Base-by-base conservation (phyloP, 2,888 invertebrate genomes). In the Metellina segmentata region DNA sequence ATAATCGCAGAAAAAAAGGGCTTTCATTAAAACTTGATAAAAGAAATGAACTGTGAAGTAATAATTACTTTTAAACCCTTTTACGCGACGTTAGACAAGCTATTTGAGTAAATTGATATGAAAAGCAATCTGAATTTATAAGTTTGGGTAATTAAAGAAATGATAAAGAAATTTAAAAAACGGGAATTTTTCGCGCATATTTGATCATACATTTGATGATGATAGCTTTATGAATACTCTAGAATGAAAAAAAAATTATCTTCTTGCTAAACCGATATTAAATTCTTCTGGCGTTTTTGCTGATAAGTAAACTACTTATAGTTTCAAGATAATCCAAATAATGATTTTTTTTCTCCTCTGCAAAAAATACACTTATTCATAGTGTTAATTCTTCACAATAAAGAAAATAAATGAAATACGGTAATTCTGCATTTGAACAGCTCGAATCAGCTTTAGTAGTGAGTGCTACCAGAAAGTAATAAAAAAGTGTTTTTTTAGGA, bases 1-100 rank as follows among this genome's bases (percentile, higher is more conserved):
- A 34, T 34, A 34, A 34, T 34, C 34, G 34, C 34, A 34, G 34
- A 34, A 34, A 51, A 19, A 78, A 6, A 51, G 51, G 51, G 11
- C 52, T 9, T 9, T 77, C 52, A 52, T n/a, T 52, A 74, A 48
- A 13, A n/a, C 19, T 78, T 78, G 51, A 16, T 51, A 51, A 9
- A 52, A 51, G 52, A 78, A 78, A n/a, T 4, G 78, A 52, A 51
- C 19, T 78, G 51, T 51, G 52, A 83, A 83, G 53, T 72, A 52
- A 83, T 83, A 83, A 83, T 83, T 71, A 20, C 72, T 11, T 83
- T n/a, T 70, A 52, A 49, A 9, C 49, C 82, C 7, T 6, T 83
- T 53, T 13, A 51, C 51, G 72, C 11, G 72, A 81, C 61, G 48
- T 81, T 81, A 34, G 72, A 13, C 72, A 71, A 72, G 72, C 52